phyloP scores from a whole-genome alignment of 2,888 invertebrate genomes.

The Sussaba pulchella region DNA sequence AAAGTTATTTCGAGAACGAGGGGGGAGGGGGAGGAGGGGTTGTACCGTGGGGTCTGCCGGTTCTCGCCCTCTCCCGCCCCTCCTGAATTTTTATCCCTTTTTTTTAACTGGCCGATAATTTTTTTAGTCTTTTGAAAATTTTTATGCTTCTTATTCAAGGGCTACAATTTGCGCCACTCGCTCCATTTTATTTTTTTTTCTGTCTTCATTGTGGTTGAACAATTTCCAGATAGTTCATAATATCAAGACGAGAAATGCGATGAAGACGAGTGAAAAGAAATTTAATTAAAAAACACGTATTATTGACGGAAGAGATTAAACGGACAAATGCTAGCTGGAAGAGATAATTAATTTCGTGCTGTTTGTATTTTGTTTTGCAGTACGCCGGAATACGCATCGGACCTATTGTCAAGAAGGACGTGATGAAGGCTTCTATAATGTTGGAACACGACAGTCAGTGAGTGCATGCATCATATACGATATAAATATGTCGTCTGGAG shows the following conservation, averaged over 20 bases:
- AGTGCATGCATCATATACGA: conserved; percentile 83
- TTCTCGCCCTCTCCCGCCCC: conserved; percentile 19
- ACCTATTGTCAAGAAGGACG: conserved; percentile 99
- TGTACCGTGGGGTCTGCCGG: too few species aligned
- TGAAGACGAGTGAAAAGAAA: background rate
- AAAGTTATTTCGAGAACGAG: conserved; percentile 68
- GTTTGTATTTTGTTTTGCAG: conserved; percentile 86
- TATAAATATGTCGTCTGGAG: too few species aligned
- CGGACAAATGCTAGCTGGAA: conserved; percentile 3
- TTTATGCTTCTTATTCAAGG: conserved; percentile 23
- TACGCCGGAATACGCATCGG: conserved; percentile 99
- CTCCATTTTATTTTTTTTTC: background rate
- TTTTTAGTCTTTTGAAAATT: conserved; percentile 1
- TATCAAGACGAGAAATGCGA: background rate
- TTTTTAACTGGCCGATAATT: background rate
- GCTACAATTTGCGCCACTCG: conserved; percentile 35
- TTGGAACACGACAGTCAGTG: conserved; percentile 98
- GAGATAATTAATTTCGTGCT: conserved; percentile 34
- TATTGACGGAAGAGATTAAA: background rate
- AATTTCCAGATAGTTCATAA: conserved; percentile 39
- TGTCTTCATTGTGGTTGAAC: conserved; percentile 25
- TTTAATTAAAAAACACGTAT: too few species aligned
- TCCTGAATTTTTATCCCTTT: conserved; percentile 16
- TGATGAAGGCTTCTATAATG: conserved; percentile 99
- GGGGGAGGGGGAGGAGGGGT: too few species aligned